A percentile compares a stretch with the other conserved stretches of the same genome.
Conservation (phyloP, 1,140 invertebrate genomes). For the Cylas formicarius region DNA sequence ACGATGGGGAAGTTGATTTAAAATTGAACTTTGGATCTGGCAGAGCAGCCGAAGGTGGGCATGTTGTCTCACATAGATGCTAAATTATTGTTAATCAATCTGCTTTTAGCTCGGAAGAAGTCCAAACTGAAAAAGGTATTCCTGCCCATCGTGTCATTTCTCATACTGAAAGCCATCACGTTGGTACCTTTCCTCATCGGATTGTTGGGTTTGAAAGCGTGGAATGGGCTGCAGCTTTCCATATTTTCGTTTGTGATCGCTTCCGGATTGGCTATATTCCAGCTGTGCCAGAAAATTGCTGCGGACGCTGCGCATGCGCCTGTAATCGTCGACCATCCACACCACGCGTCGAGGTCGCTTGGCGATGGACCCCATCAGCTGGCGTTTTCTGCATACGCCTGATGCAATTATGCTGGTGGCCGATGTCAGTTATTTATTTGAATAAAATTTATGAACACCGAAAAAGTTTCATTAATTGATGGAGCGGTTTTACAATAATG, state of each 20-base stretch:
- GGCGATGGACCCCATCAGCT: slow-evolving; percentile 58
- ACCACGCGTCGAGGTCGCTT: slow-evolving; percentile 33
- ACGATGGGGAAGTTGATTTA: slow-evolving; percentile 63
- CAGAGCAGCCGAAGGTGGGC: slow-evolving; percentile 44
- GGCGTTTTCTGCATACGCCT: slow-evolving; percentile 66
- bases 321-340: slow-evolving; percentile 58
- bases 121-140: slow-evolving; percentile 79
- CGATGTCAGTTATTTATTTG: neutral
- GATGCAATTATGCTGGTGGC: slow-evolving; percentile 39
- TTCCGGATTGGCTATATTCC: slow-evolving; percentile 76
- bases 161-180: slow-evolving; percentile 76
- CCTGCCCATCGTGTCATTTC: slow-evolving; percentile 74
- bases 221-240: slow-evolving; percentile 76
- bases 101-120: slow-evolving; percentile 57
- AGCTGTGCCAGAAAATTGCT: slow-evolving; percentile 79
- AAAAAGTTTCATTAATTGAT: no score
- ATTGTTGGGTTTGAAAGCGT: slow-evolving; percentile 74
- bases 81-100: neutral
- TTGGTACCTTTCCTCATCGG: slow-evolving; percentile 75
- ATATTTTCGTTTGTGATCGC: slow-evolving; percentile 83
- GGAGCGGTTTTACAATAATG: no score
- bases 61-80: neutral
- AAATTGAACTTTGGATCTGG: slow-evolving; percentile 61
- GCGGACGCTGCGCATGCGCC: slow-evolving; percentile 62
- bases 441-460: no score